A percentile compares a stretch with the other conserved stretches of the same genome.
Evolutionary conservation across 2,888 invertebrate genomes (phyloP).

Genomic region (Axea sp.): DNA sequence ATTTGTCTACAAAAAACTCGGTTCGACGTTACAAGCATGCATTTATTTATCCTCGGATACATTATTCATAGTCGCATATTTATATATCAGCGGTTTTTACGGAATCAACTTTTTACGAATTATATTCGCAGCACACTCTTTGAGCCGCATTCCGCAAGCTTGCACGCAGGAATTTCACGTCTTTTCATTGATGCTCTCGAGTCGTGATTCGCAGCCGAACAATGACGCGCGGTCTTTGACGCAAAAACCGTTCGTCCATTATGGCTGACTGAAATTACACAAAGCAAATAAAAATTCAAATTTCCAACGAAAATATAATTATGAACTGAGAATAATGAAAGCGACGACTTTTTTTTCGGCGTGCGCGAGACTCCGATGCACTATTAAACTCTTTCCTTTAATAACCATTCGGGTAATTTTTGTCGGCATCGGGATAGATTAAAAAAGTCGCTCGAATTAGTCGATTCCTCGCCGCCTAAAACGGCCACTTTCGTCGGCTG

Average conservation of each 20-base stretch:
- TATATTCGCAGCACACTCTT: conserved; percentile 8
- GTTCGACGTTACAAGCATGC: conserved; percentile 6
- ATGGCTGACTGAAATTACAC: conserved; percentile 7
- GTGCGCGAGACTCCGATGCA: background rate
- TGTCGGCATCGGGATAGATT: conserved; percentile 22
- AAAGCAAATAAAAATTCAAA: conserved; percentile 20
- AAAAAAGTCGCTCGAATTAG: conserved; percentile 41
- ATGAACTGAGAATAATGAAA: background rate
- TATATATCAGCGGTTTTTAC: conserved; percentile 13
- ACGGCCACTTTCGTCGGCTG: conserved; percentile 9
- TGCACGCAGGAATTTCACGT: conserved; percentile 23
- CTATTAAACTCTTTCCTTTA: conserved; percentile 4
- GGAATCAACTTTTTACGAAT: conserved; percentile 25
- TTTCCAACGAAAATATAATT: conserved; percentile 6
- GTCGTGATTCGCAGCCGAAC: conserved; percentile 26
- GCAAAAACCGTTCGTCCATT: conserved; percentile 26
- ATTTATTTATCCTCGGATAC: conserved; percentile 14
- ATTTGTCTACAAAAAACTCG: conserved; percentile 45
- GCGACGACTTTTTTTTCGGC: background rate
- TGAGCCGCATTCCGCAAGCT: conserved; percentile 27
- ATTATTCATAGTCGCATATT: conserved; percentile 46
- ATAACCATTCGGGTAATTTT: conserved; percentile 6
- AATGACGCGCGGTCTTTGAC: conserved; percentile 7
- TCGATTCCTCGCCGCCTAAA: conserved; percentile 37
- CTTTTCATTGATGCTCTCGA: conserved; percentile 37